Evolutionary conservation across 2,797 vertebrate species (phyloP), one percentile per base, ranked within the genome.

Genomic region (Anniella stebbinsi): DNA sequence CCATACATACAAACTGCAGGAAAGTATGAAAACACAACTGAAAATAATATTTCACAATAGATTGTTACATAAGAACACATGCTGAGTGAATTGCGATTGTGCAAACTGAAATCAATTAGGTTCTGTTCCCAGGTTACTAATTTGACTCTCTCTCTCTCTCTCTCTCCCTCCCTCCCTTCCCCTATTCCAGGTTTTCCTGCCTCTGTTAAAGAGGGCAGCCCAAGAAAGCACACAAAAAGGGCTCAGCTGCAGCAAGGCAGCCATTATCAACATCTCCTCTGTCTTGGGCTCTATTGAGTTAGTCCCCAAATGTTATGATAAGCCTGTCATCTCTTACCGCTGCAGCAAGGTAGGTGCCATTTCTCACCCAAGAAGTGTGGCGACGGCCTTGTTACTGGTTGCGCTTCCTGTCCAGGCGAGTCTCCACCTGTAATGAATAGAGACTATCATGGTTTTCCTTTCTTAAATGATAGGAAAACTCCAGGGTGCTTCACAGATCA

Each of bases 161-260:
- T 45, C 38, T 7, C 21, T 25, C 30, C 18, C 70, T 75, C 11
- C 2, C 63, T 45, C 90, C 88, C 23, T 63, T 41, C 51, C 90
- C 89, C 23, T 57, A 84, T 72, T 25, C 67, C 89, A 98, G 98
- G 97, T 96, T 0, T 98, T 98, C 86, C 95, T 97, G 87, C 97
- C 97, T 76, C 93, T 95, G 48, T 93, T 98, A 78, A 96, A 93
- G 69, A 93, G 93, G 38, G 97, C 97, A 84, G 97, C 94, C 1
- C 94, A 57, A 88, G 90, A 91, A 63, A 96, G 95, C 77, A 60
- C 84, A 1, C 94, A 92, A 15, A 80, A 96, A 1, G 96, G 96
- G 0, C 95, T 98, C 95, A 97, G 97, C 17, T 97, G 95, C 90
- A 94, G 90, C 76, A 98, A 95, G 93, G 97, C 98, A 75, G 97